These are phyloP conservation scores for Nemotelus nigrinus DNA, from an alignment of 2,888 invertebrate genomes.

Conservation along the genomic window DNA sequence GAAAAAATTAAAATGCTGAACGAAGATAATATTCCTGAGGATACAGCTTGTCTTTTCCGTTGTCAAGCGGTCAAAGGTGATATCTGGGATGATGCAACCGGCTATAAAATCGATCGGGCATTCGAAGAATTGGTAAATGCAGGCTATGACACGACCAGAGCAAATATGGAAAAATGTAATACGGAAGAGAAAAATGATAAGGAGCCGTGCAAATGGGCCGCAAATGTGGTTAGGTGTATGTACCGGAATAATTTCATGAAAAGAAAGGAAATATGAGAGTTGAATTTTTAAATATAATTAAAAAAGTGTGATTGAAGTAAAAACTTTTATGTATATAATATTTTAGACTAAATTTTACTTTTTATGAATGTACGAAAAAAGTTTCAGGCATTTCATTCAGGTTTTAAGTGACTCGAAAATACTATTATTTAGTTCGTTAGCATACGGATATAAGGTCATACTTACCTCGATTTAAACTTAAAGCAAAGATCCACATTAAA, in stretches of 20 bases:
- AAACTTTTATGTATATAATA: too few species aligned
- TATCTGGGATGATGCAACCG: conserved; percentile 1
- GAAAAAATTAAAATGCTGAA: neutral
- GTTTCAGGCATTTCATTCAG: too few species aligned
- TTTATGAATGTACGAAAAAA: too few species aligned
- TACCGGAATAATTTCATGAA: neutral
- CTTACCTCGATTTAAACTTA: too few species aligned
- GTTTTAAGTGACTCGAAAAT: too few species aligned
- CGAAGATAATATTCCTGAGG: neutral
- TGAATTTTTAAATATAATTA: too few species aligned
- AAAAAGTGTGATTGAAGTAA: too few species aligned
- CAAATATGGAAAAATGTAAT: conserved; percentile 10
- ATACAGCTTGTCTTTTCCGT: conserved; percentile 14
- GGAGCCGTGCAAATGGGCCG: conserved; percentile 14
- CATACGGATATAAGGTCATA: too few species aligned
- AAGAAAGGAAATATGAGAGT: too few species aligned
- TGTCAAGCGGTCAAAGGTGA: neutral
- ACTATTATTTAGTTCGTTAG: too few species aligned
- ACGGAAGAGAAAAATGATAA: conserved; percentile 1
- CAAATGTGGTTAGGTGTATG: neutral
- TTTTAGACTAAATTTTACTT: too few species aligned
- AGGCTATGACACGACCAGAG: neutral
- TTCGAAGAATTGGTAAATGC: neutral
- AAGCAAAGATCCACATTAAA: too few species aligned
- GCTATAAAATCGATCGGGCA: conserved; percentile 2